Base-by-base conservation (phyloP, 2,888 invertebrate genomes). In the Nebria brevicollis region DNA sequence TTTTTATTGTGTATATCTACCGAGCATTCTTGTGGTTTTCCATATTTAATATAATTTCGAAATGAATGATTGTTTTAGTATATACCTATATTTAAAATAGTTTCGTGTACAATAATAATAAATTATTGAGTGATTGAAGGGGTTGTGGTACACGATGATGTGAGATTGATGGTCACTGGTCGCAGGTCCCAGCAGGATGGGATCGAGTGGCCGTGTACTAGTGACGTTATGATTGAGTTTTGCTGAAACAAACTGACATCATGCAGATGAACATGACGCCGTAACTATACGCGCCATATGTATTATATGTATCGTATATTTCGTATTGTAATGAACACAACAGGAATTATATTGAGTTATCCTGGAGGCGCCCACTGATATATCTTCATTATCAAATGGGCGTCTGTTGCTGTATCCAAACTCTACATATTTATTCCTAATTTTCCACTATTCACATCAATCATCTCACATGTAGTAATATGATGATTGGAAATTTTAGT, bases 161-260 rank as follows among this genome's bases (percentile, higher is more conserved):
- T 7, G 8, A 54, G 54, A 54, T 54, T 54, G 54, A 54, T 54
- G 54, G 54, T 11, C 54, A 54, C 13, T 54, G 54, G 54, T 54
- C 7, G 54, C 7, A 13, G 7, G 54, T 54, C 54, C 2, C 54
- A 54, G 54, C 54, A 54, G 54, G 70, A 70, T 20, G 70, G 70
- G 70, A 4, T 70, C 70, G 20, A n/a, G 54, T 68, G n/a, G 5
- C 68, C 70, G 34, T 70, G 70, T 70, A n/a, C 70, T 25, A 26
- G 70, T 70, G 70, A 70, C 70, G 70, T 70, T 70, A 70, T 70
- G 70, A 70, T 70, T 70, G 70, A 70, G 70, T 70, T 70, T 34
- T 70, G 70, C 34, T 26, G 25, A 70, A 70, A 10, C 70, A 26
- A 70, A 70, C 20, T 54, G 54, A 54, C 54, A 13, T 11, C 54